Evolutionary conservation across 1,140 invertebrate species (phyloP).

Genomic region (Macrobrachium nipponense): DNA sequence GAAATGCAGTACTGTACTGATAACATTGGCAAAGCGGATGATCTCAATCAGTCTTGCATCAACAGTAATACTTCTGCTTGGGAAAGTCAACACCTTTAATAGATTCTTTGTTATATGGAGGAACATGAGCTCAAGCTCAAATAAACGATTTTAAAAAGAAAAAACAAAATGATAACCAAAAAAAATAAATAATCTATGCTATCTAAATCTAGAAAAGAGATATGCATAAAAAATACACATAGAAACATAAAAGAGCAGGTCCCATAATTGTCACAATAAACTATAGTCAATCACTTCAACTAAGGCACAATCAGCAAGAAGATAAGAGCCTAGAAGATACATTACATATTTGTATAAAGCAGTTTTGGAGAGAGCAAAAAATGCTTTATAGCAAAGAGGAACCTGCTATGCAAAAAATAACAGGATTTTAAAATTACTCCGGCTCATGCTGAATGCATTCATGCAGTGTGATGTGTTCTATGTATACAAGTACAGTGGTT

Average conservation of each 20-base stretch:
- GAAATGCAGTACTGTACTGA: no score
- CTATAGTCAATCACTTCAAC: slow-evolving; percentile 21
- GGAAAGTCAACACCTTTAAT: no score
- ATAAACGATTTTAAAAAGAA: no score
- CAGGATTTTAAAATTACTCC: background rate
- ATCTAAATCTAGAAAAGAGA: slow-evolving; percentile 21
- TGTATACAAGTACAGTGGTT: background rate
- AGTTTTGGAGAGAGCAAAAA: background rate
- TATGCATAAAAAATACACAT: slow-evolving; percentile 4
- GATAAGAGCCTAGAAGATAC: background rate
- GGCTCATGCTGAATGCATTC: background rate
- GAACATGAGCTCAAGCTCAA: no score
- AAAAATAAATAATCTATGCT: slow-evolving; percentile 38
- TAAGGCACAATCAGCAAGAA: background rate
- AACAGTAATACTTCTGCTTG: no score
- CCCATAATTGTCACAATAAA: slow-evolving; percentile 40
- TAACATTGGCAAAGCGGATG: no score
- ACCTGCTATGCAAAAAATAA: background rate
- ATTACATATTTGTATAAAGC: background rate
- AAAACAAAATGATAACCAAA: slow-evolving; percentile 29
- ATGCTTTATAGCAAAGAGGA: no score
- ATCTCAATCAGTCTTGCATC: no score
- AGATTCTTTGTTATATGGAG: no score
- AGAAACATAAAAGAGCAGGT: slow-evolving; percentile 40
- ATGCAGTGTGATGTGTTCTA: background rate